A percentile compares a stretch with the other conserved stretches of the same genome.
Conservation (phyloP, 2,113 vertebrate genomes). For the Pionites leucogaster region DNA sequence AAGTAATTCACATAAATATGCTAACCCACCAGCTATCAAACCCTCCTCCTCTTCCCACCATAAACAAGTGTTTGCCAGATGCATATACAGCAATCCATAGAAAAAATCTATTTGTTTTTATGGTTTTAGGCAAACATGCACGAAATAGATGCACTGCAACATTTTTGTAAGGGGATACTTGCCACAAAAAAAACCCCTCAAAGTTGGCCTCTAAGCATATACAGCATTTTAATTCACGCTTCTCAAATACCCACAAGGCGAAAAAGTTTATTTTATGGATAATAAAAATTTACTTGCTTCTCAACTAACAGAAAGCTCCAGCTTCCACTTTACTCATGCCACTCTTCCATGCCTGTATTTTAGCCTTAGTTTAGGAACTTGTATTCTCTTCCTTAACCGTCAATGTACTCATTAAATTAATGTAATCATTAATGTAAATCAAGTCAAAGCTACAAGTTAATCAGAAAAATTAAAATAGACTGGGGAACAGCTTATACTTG, state of each 20-base stretch:
- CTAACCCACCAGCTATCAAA: constrained; percentile 2
- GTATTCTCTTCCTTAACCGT: neutral
- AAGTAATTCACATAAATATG: constrained; percentile 46
- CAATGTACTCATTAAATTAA: neutral
- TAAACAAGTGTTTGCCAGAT: neutral
- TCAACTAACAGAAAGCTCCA: neutral
- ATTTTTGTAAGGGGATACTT: constrained; percentile 14
- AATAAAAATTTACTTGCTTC: neutral
- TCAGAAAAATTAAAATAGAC: neutral
- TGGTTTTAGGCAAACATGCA: neutral
- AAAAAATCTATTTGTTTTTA: neutral
- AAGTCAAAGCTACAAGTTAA: neutral
- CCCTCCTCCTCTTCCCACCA: constrained; percentile 10
- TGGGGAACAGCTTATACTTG: neutral
- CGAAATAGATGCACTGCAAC: neutral
- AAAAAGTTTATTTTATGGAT: neutral
- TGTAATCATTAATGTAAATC: neutral
- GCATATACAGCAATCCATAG: neutral
- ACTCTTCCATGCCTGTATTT: neutral
- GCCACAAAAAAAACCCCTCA: neutral
- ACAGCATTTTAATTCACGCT: neutral
- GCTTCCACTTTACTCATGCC: neutral
- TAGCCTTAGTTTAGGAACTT: neutral
- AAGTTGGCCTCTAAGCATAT: neutral
- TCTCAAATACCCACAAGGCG: neutral